Evolutionary conservation across 2,888 invertebrate genomes (phyloP).

Genomic region (Platypus cylindrus): DNA sequence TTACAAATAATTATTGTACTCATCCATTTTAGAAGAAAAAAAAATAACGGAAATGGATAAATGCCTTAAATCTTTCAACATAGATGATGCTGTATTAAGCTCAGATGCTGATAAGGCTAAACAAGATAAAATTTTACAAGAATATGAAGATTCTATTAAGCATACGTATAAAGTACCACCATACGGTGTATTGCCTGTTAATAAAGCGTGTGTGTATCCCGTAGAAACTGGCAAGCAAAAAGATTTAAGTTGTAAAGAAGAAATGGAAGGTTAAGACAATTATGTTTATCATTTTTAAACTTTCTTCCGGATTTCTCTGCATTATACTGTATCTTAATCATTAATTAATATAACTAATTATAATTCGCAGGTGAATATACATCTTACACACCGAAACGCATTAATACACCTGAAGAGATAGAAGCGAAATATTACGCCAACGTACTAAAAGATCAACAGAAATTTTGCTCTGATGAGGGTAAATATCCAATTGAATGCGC

Average conservation of each 20-base stretch:
- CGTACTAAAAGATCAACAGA: constrained; percentile 28
- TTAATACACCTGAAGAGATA: constrained; percentile 33
- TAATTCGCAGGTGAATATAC: constrained; percentile 19
- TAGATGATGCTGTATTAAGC: constrained; percentile 18
- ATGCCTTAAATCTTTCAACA: constrained; percentile 25
- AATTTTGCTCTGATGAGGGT: constrained; percentile 27
- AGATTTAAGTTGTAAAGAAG: constrained; percentile 24
- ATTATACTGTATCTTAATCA: no score
- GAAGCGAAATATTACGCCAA: constrained; percentile 30
- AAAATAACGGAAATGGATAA: constrained; percentile 28
- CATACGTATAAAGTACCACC: constrained; percentile 25
- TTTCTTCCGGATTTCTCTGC: no score
- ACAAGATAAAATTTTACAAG: constrained; percentile 22
- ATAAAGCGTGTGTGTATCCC: constrained; percentile 27
- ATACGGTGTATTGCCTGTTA: constrained; percentile 30
- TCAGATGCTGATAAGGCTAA: constrained; percentile 20
- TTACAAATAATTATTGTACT: not conserved
- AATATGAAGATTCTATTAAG: constrained; percentile 29
- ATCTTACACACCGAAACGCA: constrained; percentile 28
- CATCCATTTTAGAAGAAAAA: constrained; percentile 14
- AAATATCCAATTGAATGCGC: constrained; percentile 24
- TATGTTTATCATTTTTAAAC: no score
- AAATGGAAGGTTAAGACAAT: constrained; percentile 19
- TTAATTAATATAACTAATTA: no score
- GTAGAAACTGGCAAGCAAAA: constrained; percentile 26